Evolutionary conservation across 2,797 vertebrate genomes (phyloP).

Genomic region (Trichosurus vulpecula): DNA sequence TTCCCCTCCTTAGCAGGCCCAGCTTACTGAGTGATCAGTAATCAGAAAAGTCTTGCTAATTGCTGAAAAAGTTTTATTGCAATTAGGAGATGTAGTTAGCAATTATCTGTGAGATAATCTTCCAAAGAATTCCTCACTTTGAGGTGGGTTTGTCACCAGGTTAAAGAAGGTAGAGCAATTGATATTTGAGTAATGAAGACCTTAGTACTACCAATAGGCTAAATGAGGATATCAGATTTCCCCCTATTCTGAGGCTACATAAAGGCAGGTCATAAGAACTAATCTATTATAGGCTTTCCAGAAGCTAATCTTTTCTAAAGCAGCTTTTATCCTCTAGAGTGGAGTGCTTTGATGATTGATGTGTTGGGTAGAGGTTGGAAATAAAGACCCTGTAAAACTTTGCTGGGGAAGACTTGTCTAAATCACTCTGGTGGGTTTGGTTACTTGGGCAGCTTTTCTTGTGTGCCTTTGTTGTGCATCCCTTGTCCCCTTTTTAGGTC

Average conservation of each 20-base stretch:
- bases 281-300: not conserved
- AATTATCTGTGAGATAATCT: not conserved
- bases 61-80: not conserved
- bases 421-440: not conserved
- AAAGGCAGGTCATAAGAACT: not conserved
- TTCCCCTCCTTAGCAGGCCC: not conserved
- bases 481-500: not conserved
- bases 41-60: not conserved
- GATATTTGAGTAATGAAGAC: not conserved
- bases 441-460: not conserved
- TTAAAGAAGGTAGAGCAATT: not conserved
- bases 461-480: not conserved
- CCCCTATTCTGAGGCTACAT: not conserved
- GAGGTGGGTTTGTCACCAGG: not conserved
- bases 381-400: not conserved
- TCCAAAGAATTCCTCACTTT: not conserved
- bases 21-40: not conserved
- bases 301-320: not conserved
- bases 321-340: not conserved
- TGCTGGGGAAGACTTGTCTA: not conserved
- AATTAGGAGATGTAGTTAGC: not conserved
- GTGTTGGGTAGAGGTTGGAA: not conserved
- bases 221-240: not conserved
- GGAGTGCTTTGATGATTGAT: not conserved
- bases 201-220: not conserved